phyloP scores from a whole-genome alignment of 2,888 invertebrate genomes.

The Endotricha flammealis region DNA sequence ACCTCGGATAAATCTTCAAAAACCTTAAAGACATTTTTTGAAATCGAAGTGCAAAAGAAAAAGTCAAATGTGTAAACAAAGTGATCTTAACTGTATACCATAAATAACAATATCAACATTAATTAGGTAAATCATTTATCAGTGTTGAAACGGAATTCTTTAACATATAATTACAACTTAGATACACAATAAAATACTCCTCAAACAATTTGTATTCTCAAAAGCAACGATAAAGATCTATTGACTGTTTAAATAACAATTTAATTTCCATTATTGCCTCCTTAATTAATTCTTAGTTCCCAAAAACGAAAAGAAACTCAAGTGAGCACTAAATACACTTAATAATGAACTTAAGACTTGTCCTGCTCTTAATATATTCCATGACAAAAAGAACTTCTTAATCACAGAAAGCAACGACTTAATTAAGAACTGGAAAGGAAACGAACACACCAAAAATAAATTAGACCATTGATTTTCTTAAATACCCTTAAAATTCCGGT shows the following conservation, averaged over 20 bases:
- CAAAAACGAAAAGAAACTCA: constrained; percentile 2
- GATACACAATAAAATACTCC: background rate
- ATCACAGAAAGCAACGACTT: constrained; percentile 18
- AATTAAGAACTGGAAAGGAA: constrained; percentile 18
- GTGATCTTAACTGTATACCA: too few relatives aligned
- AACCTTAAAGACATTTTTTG: too few relatives aligned
- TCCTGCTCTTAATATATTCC: background rate
- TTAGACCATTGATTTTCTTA: constrained; percentile 11
- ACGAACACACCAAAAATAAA: constrained; percentile 14
- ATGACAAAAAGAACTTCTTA: constrained; percentile 16
- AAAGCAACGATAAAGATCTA: constrained; percentile 1
- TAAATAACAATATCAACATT: too few relatives aligned
- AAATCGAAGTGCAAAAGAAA: too few relatives aligned
- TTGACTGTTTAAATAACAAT: constrained; percentile 5
- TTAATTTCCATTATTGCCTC: constrained; percentile 8
- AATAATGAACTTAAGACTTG: constrained; percentile 6
- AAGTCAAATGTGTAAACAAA: too few relatives aligned
- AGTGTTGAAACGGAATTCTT: too few relatives aligned
- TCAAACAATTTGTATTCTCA: constrained; percentile 2
- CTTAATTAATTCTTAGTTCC: constrained; percentile 7
- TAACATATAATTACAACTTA: background rate
- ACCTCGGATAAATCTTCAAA: too few relatives aligned
- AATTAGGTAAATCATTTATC: too few relatives aligned
- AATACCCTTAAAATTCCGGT: background rate
- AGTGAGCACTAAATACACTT: constrained; percentile 1